phyloP scores from a whole-genome alignment of 2,888 invertebrate genomes.

The Embidobia sp. region DNA sequence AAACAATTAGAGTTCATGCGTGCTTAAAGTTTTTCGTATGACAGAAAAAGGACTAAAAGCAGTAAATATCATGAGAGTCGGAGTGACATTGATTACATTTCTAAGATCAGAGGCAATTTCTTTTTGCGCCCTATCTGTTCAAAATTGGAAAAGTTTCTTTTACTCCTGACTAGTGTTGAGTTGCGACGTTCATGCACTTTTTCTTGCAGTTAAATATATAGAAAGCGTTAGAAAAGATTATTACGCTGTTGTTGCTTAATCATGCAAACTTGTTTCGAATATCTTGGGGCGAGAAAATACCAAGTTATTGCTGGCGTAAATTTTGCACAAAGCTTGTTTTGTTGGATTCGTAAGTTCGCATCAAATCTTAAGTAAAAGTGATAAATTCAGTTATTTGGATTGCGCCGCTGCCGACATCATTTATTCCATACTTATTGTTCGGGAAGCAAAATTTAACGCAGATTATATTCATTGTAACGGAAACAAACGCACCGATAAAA shows the following conservation, averaged over 20 bases:
- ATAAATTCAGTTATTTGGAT: constrained; percentile 5
- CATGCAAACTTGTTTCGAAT: constrained; percentile 43
- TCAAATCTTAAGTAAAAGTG: constrained; percentile 8
- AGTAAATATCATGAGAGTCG: too few species aligned
- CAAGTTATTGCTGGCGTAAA: constrained; percentile 27
- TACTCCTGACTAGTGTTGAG: constrained; percentile 43
- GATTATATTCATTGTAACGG: too few species aligned
- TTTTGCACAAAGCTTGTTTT: constrained; percentile 40
- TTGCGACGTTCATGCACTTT: constrained; percentile 36
- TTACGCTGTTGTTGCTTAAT: constrained; percentile 46
- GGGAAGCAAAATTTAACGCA: constrained; percentile 3
- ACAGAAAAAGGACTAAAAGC: too few species aligned
- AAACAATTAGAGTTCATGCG: too few species aligned
- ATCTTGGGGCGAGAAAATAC: constrained; percentile 37
- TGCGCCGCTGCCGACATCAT: too few species aligned
- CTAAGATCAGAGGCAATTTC: constrained; percentile 71
- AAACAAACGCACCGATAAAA: too few species aligned
- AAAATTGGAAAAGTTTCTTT: constrained; percentile 76
- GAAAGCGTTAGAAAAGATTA: constrained; percentile 39
- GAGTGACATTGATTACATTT: constrained; percentile 57
- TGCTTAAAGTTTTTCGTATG: too few species aligned
- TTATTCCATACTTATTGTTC: too few species aligned
- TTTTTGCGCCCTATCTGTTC: constrained; percentile 72
- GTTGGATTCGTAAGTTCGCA: constrained; percentile 8
- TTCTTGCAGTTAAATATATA: constrained; percentile 30